Evolutionary conservation across 2,797 vertebrate genomes (phyloP).

Genomic region (Delichon dasypus): DNA sequence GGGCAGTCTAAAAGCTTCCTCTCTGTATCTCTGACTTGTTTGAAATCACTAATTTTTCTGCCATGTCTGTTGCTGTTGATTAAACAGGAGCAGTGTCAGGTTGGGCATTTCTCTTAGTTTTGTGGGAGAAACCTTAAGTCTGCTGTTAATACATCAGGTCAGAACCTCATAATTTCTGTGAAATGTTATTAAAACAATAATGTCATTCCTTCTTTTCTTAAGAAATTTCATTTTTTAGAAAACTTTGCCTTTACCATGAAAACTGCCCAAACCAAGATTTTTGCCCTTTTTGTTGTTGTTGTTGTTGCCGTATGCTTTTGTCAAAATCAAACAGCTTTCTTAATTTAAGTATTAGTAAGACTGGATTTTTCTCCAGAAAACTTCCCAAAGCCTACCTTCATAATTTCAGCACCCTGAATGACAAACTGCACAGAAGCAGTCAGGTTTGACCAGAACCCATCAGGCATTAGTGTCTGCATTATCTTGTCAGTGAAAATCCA

Average conservation of each 20-base stretch:
- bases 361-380: not conserved
- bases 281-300: not conserved
- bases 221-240: not conserved
- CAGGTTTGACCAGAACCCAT: not conserved
- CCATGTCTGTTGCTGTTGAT: not conserved
- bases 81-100: accelerated
- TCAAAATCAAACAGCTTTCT: not conserved
- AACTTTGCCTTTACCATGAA: not conserved
- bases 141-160: not conserved
- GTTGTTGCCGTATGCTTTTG: not conserved
- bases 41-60: not conserved
- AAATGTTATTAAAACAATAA: not conserved
- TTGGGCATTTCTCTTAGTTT: not conserved
- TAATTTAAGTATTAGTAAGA: not conserved
- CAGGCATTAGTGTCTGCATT: not conserved
- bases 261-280: not conserved
- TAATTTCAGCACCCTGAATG: not conserved
- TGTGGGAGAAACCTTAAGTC: not conserved
- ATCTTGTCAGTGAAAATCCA: not conserved
- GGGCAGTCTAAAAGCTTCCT: not conserved
- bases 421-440: not conserved
- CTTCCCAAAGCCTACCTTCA: not conserved
- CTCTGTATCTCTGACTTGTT: not conserved
- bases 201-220: not conserved
- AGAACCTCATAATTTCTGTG: not conserved